These are phyloP conservation scores for human (Homo sapiens) DNA, from an alignment of 2,113 vertebrate species.

Conservation along the genomic window DNA sequence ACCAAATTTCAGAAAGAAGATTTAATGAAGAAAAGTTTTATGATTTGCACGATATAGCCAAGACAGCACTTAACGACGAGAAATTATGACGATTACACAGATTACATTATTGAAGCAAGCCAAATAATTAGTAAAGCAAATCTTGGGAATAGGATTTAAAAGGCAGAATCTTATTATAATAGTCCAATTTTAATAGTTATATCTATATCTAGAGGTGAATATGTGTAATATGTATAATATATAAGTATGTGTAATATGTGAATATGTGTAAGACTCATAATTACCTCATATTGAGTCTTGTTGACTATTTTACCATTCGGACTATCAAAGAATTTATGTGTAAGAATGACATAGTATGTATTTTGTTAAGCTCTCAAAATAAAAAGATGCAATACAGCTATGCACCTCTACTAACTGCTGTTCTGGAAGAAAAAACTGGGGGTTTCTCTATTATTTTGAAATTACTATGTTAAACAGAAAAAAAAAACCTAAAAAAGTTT, in stretches of 20 bases:
- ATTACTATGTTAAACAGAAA: not conserved
- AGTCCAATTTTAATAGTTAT: not conserved
- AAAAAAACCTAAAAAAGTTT: not conserved
- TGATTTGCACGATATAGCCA: slow-evolving; percentile 20
- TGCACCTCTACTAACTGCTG: not conserved
- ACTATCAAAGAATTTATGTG: slow-evolving; percentile 4
- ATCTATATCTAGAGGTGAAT: not conserved
- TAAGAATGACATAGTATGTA: slow-evolving; percentile 10
- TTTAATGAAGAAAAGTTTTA: slow-evolving; percentile 13
- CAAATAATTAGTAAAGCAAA: slow-evolving; percentile 46
- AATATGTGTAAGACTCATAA: not conserved
- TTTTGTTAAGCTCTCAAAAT: slow-evolving; percentile 37
- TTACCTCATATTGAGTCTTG: not conserved
- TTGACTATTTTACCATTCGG: not conserved
- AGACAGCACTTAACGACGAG: slow-evolving; percentile 11
- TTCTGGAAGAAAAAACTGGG: not conserved
- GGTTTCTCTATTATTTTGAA: not conserved
- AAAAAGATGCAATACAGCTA: not conserved
- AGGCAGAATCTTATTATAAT: not conserved
- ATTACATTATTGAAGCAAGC: not conserved
- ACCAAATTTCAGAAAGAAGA: slow-evolving; percentile 20
- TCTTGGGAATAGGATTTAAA: not conserved
- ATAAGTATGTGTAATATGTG: not conserved
- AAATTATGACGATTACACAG: slow-evolving; percentile 24
- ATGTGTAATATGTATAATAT: not conserved